Conservation (phyloP, 2,797 vertebrate species). For the Poeciliopsis presidionis region DNA sequence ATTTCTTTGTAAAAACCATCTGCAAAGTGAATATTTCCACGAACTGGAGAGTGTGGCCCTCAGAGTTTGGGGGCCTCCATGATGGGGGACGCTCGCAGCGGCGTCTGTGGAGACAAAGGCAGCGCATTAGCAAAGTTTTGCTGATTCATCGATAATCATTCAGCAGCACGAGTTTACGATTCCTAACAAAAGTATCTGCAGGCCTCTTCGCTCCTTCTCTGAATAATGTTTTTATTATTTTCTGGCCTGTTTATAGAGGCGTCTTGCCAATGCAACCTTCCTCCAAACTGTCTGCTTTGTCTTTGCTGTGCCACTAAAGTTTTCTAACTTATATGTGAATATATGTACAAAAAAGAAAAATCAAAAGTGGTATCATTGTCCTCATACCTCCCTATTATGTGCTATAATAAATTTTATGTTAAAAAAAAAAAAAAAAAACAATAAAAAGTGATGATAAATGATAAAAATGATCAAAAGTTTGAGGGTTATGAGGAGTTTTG, state of each 20-base stretch:
- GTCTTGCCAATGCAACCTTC: not conserved
- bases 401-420: not conserved
- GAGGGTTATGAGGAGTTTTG: not conserved
- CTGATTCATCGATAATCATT: not conserved
- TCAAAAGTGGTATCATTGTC: not conserved
- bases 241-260: not conserved
- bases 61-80: slow-evolving; percentile 1
- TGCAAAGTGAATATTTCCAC: not conserved
- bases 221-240: not conserved
- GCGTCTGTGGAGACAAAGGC: slow-evolving; percentile 32
- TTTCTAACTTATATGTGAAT: not conserved
- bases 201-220: not conserved
- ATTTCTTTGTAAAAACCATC: not conserved
- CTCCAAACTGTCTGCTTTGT: not conserved
- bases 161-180: not conserved
- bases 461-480: not conserved
- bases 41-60: slow-evolving; percentile 34
- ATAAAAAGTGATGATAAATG: too few species aligned
- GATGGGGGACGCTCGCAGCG: not conserved
- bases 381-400: not conserved
- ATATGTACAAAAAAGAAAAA: not conserved
- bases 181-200: not conserved
- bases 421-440: not conserved
- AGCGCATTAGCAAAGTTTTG: not conserved
- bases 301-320: not conserved